These are phyloP conservation scores for Illadopsis cleaveri DNA, from an alignment of 2,113 vertebrate genomes.

Conservation along the genomic window DNA sequence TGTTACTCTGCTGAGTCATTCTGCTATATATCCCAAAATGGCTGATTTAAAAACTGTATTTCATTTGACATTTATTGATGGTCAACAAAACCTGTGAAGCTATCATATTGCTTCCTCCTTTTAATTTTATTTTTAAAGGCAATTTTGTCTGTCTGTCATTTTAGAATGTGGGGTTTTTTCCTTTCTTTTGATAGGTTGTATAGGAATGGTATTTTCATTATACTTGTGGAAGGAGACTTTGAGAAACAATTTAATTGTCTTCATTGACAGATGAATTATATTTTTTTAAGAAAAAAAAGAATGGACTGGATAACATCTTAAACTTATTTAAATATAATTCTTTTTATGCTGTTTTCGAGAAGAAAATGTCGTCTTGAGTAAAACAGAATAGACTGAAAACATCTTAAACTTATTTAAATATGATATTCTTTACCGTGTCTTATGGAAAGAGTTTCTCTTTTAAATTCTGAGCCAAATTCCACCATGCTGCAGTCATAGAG, in stretches of 20 bases:
- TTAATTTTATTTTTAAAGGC: neutral
- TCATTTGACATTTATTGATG: slow-evolving; percentile 10
- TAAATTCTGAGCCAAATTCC: slow-evolving; percentile 9
- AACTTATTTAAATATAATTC: slow-evolving; percentile 27
- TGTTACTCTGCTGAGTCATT: slow-evolving; percentile 19
- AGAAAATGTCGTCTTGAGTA: neutral
- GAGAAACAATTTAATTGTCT: neutral
- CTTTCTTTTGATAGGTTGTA: neutral
- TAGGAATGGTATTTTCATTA: slow-evolving; percentile 30
- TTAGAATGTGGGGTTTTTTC: neutral
- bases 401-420: slow-evolving; percentile 48
- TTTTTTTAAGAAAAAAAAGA: neutral
- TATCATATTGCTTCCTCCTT: neutral
- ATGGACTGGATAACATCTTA: slow-evolving; percentile 20
- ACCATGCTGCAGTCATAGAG: neutral
- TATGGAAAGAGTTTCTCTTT: neutral
- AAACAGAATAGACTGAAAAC: slow-evolving; percentile 14
- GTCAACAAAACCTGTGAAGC: neutral
- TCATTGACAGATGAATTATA: slow-evolving; percentile 3
- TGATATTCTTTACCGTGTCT: neutral
- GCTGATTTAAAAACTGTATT: neutral
- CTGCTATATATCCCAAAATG: neutral
- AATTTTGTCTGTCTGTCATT: neutral
- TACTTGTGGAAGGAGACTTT: neutral
- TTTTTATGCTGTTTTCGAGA: neutral